Evolutionary conservation across 2,113 vertebrate species (phyloP), one percentile per base, ranked within the genome.

Genomic region (Nyctereutes procyonoides): DNA sequence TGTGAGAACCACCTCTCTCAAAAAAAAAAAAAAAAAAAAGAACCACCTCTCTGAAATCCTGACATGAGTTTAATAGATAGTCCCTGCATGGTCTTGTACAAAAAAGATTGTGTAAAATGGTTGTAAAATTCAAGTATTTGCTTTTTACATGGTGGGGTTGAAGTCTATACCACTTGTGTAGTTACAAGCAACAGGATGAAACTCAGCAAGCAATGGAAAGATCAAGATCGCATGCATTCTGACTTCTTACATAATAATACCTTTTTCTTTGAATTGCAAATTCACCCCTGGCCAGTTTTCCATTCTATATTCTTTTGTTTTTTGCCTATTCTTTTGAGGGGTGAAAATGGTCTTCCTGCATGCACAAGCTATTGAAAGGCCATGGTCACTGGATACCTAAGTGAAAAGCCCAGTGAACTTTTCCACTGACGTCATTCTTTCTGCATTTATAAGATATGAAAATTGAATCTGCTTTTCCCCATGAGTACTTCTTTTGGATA

Each of bases 201-300:
- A 0, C 1, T 24, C 79, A 82, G 89, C 81, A 71, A 63, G 55
- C 91, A 95, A 97, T 11, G 32, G 96, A 69, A 92, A 90, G 2
- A 91, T 53, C 87, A 92, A 90, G 3, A 91, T 53, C 87, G 69
- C 80, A 35, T 88, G 69, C 80, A 35, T 88, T 63, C 24, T 92
- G 82, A 88, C 5, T 91, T 35, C 65, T 94, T 82, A 93, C 24
- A 30, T 56, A 96, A 95, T 60, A 73, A 71, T 53, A 88, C 13
- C 32, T 73, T 67, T 94, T 65, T 22, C 92, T 96, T 97, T 97
- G 84, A 96, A 86, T 83, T 96, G 90, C 19, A 96, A 97, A 93
- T 86, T 85, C 86, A 35, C 24, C 81, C 32, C 32, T 1, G 79
- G 15, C 15, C 32, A n/a, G 43, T 53, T 81, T 90, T 93, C 5